Evolutionary conservation across 2,888 invertebrate species (phyloP), one percentile per base, ranked within the genome.

Genomic region (Metopia argyrocephala): DNA sequence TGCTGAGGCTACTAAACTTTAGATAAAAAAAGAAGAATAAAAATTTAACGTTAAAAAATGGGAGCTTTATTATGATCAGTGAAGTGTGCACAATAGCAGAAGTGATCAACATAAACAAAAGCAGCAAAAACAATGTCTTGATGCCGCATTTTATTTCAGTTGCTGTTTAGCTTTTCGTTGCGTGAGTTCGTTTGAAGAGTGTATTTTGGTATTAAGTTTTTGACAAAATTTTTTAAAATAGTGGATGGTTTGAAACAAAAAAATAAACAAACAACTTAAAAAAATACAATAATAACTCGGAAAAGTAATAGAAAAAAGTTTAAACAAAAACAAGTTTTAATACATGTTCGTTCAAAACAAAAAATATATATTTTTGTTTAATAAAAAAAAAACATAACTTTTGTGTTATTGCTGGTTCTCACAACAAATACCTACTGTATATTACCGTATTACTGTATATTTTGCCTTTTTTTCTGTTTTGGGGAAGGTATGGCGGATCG

Each of bases 161-260:
- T 79, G 76, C 62, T 81, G 28, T 79, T 82, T 82, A 82, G 81
- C 82, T 83, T 83, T 82, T 82, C 78, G 78, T 82, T 82, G 83
- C 79, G 83, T 76, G 78, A 73, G 81, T 73, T 78, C 75, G 76
- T 62, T 15, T 23, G 38, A 57, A 66, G n/a, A 59, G 57, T 70
- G 21, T 38, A 38, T 38, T 38, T 7, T 9, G 27, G 6, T 46
- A 65, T 27, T 28, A 56, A 25, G 61, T 31, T 66, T 46, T 54
- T 38, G 25, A 66, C 15, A 56, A 54, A 78, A 25, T 52, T 54
- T 31, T 31, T 31, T 27, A 7, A 23, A 54, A 21, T 15, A 38
- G 48, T 21, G 38, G 18, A 54, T 45, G 73, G 52, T 65, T 52
- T 45, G 38, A 38, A 20, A 50, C 31, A 68, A 71, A 68, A 62